A percentile compares a stretch with the other conserved stretches of the same genome.
Evolutionary conservation across 2,113 vertebrate genomes (phyloP).

Genomic region (Mus pahari): DNA sequence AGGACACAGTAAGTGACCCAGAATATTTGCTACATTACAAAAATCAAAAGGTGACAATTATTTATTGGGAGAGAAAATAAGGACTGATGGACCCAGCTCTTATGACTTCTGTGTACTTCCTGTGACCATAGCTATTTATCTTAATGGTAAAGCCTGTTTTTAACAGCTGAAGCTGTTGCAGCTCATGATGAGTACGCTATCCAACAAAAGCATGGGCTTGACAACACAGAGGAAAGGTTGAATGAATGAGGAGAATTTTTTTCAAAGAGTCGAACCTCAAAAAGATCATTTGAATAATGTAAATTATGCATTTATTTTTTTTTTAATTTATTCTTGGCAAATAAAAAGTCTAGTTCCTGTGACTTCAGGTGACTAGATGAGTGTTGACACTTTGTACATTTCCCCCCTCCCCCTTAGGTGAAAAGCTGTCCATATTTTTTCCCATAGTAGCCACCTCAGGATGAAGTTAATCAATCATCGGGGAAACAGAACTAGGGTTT

Average conservation of each 20-base stretch:
- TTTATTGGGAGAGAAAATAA: background rate
- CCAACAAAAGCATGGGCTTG: background rate
- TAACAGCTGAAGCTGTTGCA: background rate
- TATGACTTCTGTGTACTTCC: background rate
- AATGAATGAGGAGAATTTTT: background rate
- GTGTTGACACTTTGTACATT: background rate
- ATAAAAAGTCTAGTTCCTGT: background rate
- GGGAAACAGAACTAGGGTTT: slow-evolving; percentile 13
- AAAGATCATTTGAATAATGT: slow-evolving; percentile 36
- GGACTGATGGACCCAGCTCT: background rate
- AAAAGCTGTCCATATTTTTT: background rate
- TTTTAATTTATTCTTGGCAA: slow-evolving; percentile 15
- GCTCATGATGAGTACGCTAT: background rate
- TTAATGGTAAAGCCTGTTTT: background rate
- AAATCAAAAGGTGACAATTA: slow-evolving; percentile 2
- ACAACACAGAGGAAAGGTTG: slow-evolving; percentile 1
- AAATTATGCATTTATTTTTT: slow-evolving; percentile 28
- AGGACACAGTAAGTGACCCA: background rate
- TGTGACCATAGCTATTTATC: slow-evolving; percentile 22
- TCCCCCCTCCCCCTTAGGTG: background rate
- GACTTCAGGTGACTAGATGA: slow-evolving; percentile 15
- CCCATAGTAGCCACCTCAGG: slow-evolving; percentile 48
- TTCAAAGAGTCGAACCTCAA: background rate
- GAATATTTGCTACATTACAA: slow-evolving; percentile 38
- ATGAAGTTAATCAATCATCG: slow-evolving; percentile 19